Percentiles rank a stretch among this genome's conserved stretches.
Evolutionary conservation across 2,797 vertebrate species (phyloP).

Genomic region (Cygnus olor): DNA sequence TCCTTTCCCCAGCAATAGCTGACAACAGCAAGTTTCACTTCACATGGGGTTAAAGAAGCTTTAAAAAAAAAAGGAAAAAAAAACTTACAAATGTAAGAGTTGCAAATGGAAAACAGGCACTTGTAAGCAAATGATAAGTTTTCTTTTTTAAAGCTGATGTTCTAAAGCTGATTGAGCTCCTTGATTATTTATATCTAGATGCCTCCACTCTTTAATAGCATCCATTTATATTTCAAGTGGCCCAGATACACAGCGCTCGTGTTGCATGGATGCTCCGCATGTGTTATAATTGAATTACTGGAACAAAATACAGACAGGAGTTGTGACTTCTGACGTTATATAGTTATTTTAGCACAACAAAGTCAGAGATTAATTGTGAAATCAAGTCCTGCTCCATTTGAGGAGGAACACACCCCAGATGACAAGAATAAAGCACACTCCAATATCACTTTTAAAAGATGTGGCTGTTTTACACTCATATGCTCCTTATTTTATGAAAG

Average conservation of each 20-base stretch:
- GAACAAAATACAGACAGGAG: background rate
- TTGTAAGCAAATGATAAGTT: background rate
- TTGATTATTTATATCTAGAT: constrained; percentile 43
- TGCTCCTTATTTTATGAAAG: background rate
- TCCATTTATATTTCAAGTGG: constrained; percentile 53
- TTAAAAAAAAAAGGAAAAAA: constrained; percentile 1
- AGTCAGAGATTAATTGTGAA: background rate
- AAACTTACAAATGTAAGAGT: background rate
- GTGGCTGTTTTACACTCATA: accelerated
- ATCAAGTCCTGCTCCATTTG: background rate
- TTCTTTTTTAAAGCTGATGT: constrained; percentile 23
- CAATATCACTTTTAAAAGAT: accelerated
- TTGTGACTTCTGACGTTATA: background rate
- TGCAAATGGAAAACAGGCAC: background rate
- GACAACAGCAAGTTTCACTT: constrained; percentile 59
- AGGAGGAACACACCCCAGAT: background rate
- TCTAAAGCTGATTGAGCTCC: constrained; percentile 22
- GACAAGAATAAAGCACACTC: background rate
- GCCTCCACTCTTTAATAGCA: constrained; percentile 13
- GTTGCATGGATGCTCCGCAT: background rate
- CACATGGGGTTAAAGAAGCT: constrained; percentile 17
- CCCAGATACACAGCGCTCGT: background rate
- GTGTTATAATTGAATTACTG: background rate
- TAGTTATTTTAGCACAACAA: background rate
- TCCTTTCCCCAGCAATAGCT: constrained; percentile 35